A percentile compares a stretch with the other conserved stretches of the same genome.
Conservation (phyloP, 2,113 vertebrate species). For the Perccottus glenii region DNA sequence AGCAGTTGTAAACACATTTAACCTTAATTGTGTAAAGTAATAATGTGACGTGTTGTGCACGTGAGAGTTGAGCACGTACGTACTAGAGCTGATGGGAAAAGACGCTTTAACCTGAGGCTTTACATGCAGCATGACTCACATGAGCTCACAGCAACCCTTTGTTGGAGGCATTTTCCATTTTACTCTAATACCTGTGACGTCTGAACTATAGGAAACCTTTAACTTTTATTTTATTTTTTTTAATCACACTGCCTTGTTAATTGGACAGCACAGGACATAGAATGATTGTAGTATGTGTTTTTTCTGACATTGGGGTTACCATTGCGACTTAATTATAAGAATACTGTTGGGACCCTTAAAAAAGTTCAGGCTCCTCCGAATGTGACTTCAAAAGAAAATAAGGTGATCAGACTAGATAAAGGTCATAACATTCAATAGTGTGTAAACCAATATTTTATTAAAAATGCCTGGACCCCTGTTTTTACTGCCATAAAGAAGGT, state of each 20-base stretch:
- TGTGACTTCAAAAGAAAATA: too few species aligned
- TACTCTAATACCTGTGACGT: not conserved
- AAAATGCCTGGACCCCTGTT: too few species aligned
- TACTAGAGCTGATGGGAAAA: not conserved
- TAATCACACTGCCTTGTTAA: not conserved
- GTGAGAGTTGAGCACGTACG: constrained; percentile 29
- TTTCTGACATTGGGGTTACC: too few species aligned
- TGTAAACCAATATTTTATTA: too few species aligned
- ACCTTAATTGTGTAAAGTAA: constrained; percentile 1
- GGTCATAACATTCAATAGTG: too few species aligned
- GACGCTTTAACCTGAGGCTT: not conserved
- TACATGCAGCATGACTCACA: not conserved
- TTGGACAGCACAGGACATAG: not conserved
- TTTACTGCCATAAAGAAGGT: too few species aligned
- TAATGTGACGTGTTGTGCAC: constrained; percentile 2
- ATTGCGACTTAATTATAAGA: too few species aligned
- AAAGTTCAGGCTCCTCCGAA: too few species aligned
- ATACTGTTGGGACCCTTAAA: too few species aligned
- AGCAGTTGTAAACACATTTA: constrained; percentile 16
- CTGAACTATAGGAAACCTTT: not conserved
- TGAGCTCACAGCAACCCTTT: constrained; percentile 4
- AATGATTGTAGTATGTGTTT: too few species aligned
- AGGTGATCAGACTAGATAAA: too few species aligned
- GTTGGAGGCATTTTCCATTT: not conserved
- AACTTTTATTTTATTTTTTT: not conserved